Evolutionary conservation across 2,888 invertebrate species (phyloP), one percentile per base, ranked within the genome.

Genomic region (Agriopis marginaria): DNA sequence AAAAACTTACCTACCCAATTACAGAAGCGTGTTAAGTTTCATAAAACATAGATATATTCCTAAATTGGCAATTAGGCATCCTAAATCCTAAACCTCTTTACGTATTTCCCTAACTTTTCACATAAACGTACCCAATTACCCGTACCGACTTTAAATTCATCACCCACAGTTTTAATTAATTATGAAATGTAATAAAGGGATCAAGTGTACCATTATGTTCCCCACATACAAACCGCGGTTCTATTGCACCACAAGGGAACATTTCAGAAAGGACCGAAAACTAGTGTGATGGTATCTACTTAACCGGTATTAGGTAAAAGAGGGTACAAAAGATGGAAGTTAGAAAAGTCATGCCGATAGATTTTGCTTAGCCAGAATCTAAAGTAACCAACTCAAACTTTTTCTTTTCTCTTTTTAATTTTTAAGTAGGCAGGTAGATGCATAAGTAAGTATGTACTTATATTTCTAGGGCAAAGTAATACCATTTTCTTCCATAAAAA

Each of bases 131-230:
- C 68, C 74, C 75, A 77, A 75, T 77, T 77, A 75, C 63, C 72
- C 73, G 70, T 69, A 74, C 70, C 66, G 71, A 61, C 65, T 75
- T 74, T 75, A 73, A 77, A 77, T 77, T 77, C 77, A 77, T 77
- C 77, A 75, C 74, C 73, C 72, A 77, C 74, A 71, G 78, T 79
- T 83, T 79, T 84, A 84, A 86, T 86, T 86, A 86, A 86, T 89
- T 84, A 87, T 81, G 81, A 79, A 82, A 77, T 58, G 81, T 83
- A 85, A 86, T 81, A 84, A 82, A 84, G 82, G 84, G 83, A 83
- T 83, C 82, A 84, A 80, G 82, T 82, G 77, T 79, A 81, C 86
- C 84, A 86, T 88, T 85, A 85, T 83, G 85, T 83, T 77, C 75
- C 82, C 65, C 63, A 47, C 68, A 66, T 44, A 70, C 66, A 47